Evolutionary conservation across 2,113 vertebrate species (phyloP).

Genomic region (Junco hyemalis): DNA sequence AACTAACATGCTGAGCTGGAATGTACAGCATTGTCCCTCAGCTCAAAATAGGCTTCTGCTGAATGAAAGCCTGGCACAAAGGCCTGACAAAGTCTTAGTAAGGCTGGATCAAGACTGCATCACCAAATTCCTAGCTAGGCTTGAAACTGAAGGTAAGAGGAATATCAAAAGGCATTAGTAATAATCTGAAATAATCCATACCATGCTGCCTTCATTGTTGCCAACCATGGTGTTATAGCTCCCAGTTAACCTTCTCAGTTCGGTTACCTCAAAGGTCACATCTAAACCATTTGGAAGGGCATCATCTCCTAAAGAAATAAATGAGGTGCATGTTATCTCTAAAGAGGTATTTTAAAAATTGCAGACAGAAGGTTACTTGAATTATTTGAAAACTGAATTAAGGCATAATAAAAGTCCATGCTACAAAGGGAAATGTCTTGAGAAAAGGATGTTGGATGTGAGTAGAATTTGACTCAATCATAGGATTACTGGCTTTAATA

Average conservation of each 20-base stretch:
- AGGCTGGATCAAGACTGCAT: neutral
- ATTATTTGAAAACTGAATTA: neutral
- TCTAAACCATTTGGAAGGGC: conserved; percentile 93
- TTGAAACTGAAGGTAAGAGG: neutral
- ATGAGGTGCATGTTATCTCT: neutral
- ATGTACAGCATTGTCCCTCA: neutral
- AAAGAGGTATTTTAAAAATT: neutral
- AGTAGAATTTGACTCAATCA: neutral
- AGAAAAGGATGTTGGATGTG: neutral
- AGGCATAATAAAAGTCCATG: neutral
- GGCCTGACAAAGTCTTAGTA: neutral
- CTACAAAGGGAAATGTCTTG: neutral
- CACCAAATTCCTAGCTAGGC: neutral
- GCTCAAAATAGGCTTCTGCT: neutral
- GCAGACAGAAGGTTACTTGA: neutral
- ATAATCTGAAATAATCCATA: conserved; percentile 46
- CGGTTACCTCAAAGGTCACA: conserved; percentile 91
- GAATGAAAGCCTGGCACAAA: neutral
- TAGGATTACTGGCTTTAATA: neutral
- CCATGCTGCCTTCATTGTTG: conserved; percentile 99
- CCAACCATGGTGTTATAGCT: conserved; percentile 99
- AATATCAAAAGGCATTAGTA: neutral
- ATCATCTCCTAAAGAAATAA: conserved; percentile 76
- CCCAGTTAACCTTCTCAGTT: conserved; percentile 90
- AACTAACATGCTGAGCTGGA: neutral